Conservation (phyloP, 2,113 vertebrate genomes). For the Propithecus coquereli region DNA sequence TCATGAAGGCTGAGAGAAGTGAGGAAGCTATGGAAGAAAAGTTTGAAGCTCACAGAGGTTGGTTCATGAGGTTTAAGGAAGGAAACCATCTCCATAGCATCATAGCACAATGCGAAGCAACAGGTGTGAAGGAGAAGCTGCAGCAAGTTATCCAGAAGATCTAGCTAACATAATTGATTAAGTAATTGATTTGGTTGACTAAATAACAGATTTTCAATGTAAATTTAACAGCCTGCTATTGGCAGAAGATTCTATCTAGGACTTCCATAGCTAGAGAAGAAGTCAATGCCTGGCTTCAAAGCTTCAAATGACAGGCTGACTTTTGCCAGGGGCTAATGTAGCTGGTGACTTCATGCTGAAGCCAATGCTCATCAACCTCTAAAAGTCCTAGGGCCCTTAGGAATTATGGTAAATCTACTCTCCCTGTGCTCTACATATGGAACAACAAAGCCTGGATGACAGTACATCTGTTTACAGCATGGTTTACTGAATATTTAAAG, state of each 20-base stretch:
- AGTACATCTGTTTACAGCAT: background rate
- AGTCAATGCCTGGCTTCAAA: background rate
- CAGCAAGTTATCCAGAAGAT: background rate
- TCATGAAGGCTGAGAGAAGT: background rate
- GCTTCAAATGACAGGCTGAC: background rate
- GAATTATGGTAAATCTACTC: background rate
- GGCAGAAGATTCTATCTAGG: background rate
- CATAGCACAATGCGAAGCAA: background rate
- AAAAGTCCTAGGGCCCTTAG: background rate
- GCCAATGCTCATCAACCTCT: background rate
- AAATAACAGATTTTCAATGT: background rate
- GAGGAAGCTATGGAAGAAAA: background rate
- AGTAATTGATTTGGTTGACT: background rate
- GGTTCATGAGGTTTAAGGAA: background rate
- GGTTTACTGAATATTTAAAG: background rate
- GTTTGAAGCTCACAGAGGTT: background rate
- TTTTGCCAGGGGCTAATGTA: background rate
- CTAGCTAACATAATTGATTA: background rate
- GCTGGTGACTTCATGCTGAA: background rate
- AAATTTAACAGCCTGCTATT: background rate
- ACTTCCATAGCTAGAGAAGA: background rate
- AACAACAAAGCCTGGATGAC: background rate
- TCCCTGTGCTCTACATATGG: background rate
- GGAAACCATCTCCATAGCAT: background rate
- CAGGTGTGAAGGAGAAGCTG: background rate